Evolutionary conservation across 2,797 vertebrate genomes (phyloP), one percentile per base, ranked within the genome.

Genomic region (Rhinichthys osculus): DNA sequence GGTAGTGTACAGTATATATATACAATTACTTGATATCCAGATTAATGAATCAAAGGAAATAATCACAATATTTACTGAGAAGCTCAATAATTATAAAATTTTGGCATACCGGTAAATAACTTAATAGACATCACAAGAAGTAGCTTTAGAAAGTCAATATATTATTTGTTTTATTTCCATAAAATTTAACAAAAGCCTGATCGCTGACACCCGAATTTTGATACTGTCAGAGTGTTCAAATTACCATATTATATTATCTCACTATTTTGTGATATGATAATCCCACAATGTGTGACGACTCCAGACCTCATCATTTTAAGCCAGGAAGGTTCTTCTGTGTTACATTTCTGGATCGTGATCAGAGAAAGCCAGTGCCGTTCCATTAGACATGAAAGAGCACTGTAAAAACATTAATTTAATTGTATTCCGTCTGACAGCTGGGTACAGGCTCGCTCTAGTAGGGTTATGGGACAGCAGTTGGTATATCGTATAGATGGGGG

Each of bases 351-450:
- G 76, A 85, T 83, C 78, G 74, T 9, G 3, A 87, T 87, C 92
- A 88, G 59, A 90, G 88, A 78, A 64, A 85, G 87, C 87, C 80
- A 93, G 87, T 88, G 87, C 86, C 77, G 80, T 89, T 82, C 89
- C 88, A 92, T 91, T 23, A 72, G 86, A 92, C 86, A 91, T 90
- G 87, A 93, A 94, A 92, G 91, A 71, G 83, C 85, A 69, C 88
- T 88, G 87, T 89, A 83, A 91, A 94, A 92, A 92, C 92, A 94
- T 93, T 90, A 92, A 93, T 92, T 82, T 88, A 89, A 92, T 93
- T 89, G 86, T 90, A 89, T 91, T 93, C 50, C 90, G 85, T 92
- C 89, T 90, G 92, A 93, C 95, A 95, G 93, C 93, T 95, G 95
- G 91, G 91, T 89, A 89, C 92, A 93, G 90, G 90, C 87, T 90